Percentiles rank a stretch among this genome's conserved stretches.
These are phyloP conservation scores for Kuschelorhynchus macadamiae DNA, from an alignment of 2,888 invertebrate species.

Conservation along the genomic window DNA sequence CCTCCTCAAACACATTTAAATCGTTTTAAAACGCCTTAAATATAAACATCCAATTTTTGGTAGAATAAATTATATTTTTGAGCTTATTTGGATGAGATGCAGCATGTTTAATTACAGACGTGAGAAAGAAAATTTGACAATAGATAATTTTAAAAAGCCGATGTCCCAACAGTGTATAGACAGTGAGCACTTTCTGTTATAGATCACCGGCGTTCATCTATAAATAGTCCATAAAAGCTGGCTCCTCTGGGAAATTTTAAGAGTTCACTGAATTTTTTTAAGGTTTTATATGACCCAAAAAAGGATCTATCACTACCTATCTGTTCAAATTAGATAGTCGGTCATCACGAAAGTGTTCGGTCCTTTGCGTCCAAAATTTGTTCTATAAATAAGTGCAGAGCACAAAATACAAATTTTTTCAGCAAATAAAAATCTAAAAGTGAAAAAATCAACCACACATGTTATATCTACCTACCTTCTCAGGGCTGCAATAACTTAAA, in stretches of 20 bases:
- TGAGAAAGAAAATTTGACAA: slow-evolving; percentile 29
- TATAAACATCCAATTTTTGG: too few species aligned
- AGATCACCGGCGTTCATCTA: slow-evolving; percentile 38
- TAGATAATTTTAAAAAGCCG: slow-evolving; percentile 25
- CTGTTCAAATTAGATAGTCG: slow-evolving; percentile 10
- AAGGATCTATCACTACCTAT: background rate
- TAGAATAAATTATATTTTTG: too few species aligned
- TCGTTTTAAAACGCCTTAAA: too few species aligned
- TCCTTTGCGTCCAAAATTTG: slow-evolving; percentile 9
- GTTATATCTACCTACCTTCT: slow-evolving; percentile 47
- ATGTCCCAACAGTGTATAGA: slow-evolving; percentile 26
- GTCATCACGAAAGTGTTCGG: slow-evolving; percentile 7
- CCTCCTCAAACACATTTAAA: too few species aligned
- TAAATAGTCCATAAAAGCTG: slow-evolving; percentile 42
- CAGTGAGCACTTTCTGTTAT: slow-evolving; percentile 29
- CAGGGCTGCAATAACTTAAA: slow-evolving; percentile 43
- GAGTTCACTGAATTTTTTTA: slow-evolving; percentile 17
- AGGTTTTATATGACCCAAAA: slow-evolving; percentile 11
- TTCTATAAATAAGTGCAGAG: slow-evolving; percentile 24
- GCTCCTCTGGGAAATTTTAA: slow-evolving; percentile 11
- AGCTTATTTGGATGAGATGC: slow-evolving; percentile 5
- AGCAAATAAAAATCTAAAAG: background rate
- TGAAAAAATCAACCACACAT: too few species aligned
- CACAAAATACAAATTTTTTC: background rate
- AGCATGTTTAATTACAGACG: slow-evolving; percentile 23